phyloP scores from a whole-genome alignment of 2,797 vertebrate genomes.

The Eremophila alpestris region DNA sequence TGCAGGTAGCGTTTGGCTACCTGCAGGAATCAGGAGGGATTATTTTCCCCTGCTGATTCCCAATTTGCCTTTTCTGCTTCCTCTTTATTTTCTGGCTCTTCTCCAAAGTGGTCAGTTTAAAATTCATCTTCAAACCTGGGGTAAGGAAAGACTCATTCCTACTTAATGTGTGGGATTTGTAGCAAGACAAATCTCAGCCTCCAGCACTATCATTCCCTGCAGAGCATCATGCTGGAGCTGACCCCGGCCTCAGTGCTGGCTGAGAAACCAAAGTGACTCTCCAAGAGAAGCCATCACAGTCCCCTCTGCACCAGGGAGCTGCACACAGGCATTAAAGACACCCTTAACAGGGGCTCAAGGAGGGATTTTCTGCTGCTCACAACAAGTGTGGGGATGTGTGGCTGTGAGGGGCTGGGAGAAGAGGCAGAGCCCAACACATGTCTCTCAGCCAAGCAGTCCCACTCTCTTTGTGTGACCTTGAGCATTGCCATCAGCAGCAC shows the following conservation, averaged over 20 bases:
- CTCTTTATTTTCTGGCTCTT: background rate
- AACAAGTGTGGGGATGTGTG: background rate
- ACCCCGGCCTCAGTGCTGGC: background rate
- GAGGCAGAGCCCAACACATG: background rate
- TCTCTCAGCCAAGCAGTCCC: background rate
- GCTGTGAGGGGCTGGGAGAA: background rate
- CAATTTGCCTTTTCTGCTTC: background rate
- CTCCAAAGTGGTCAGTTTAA: background rate
- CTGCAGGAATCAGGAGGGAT: constrained; percentile 10
- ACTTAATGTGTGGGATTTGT: background rate
- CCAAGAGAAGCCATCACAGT: background rate
- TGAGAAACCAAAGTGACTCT: background rate
- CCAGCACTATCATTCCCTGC: background rate
- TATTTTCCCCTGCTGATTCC: constrained; percentile 14
- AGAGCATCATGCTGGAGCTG: background rate
- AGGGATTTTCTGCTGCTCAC: background rate
- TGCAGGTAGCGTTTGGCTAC: background rate
- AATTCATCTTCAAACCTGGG: background rate
- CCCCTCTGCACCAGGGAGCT: background rate
- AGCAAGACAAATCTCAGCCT: background rate
- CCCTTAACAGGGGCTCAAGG: background rate
- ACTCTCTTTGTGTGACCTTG: background rate
- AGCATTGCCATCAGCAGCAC: background rate
- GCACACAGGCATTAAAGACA: background rate
- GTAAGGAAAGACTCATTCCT: background rate